Conservation (phyloP, 2,888 invertebrate genomes). For the Lagria hirta region DNA sequence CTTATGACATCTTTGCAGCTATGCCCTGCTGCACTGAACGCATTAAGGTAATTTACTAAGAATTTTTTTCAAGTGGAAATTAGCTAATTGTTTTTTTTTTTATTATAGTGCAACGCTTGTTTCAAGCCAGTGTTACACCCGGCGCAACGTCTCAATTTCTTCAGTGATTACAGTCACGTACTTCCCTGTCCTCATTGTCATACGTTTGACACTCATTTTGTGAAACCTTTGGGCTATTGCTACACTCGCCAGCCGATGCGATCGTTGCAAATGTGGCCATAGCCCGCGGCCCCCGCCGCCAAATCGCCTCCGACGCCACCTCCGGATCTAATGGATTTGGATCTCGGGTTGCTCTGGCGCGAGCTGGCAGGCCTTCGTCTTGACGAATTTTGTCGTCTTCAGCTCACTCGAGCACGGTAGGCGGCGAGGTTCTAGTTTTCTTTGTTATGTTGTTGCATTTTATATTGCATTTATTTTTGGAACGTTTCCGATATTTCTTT, state of each 20-base stretch:
- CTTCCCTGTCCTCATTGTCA: constrained; percentile 91
- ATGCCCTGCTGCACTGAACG: constrained; percentile 94
- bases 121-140: constrained; percentile 85
- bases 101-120: constrained; percentile 87
- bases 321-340: constrained; percentile 48
- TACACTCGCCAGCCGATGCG: constrained; percentile 69
- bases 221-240: constrained; percentile 84
- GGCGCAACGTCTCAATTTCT: constrained; percentile 84
- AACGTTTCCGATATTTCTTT: constrained; percentile 22
- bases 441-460: constrained; percentile 56
- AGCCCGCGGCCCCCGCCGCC: constrained; percentile 71
- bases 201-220: constrained; percentile 90
- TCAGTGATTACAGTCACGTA: constrained; percentile 92
- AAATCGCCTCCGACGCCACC: constrained; percentile 41
- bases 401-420: constrained; percentile 53
- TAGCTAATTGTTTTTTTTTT: constrained; percentile 30
- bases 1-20: constrained; percentile 97
- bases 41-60: constrained; percentile 68
- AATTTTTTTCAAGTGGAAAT: constrained; percentile 1
- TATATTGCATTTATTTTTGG: constrained; percentile 48
- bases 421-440: constrained; percentile 43
- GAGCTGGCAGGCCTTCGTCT: constrained; percentile 54
- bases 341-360: constrained; percentile 54
- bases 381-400: constrained; percentile 54
- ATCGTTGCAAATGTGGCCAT: constrained; percentile 77